Evolutionary conservation across 2,797 vertebrate species (phyloP), one percentile per base, ranked within the genome.

Genomic region (Myotis vivesi): DNA sequence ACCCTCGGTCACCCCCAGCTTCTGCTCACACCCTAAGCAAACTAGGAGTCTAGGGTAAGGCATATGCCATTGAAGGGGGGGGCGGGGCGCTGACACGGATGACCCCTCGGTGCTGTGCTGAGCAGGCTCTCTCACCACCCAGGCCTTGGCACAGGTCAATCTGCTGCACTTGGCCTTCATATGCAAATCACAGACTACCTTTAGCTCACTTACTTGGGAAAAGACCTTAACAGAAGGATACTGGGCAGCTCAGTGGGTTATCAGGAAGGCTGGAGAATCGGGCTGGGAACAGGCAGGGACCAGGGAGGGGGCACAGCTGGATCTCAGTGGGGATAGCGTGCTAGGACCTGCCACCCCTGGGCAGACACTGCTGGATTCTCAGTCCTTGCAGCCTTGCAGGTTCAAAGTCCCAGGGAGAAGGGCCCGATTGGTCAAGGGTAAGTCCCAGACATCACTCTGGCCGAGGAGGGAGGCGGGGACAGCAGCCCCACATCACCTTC

Each of bases 51-150:
- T 30, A 83, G 38, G 85, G 64, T 13, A 62, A 49, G 53, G 11
- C 12, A 0, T 6, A 13, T 25, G 33, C 25, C 9, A 12, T 19
- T 36, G 0, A 1, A 25, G 10, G 59, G 2, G 3, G 33, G 41
- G 8, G 41, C 2, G 9, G 41, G 1, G 23, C 8, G 9, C 66
- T 49, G 59, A 51, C 49, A 55, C 15, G 12, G 22, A 8, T 23
- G 9, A 64, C 15, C 53, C 33, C 46, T 46, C 20, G 9, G 71
- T 71, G 72, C 53, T 62, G 12, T 41, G 30, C 90, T 68, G 64
- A 79, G 46, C 25, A 0, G 6, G 46, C 59, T 76, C 10, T 62
- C 10, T 77, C 30, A 20, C 5, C 1, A 23, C 46, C 44, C 22
- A 20, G 30, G 89, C 53, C 25, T 28, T 38, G 73, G n/a, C 17